Base-by-base conservation (phyloP, 2,797 vertebrate species). In the Adelosebastes latens region DNA sequence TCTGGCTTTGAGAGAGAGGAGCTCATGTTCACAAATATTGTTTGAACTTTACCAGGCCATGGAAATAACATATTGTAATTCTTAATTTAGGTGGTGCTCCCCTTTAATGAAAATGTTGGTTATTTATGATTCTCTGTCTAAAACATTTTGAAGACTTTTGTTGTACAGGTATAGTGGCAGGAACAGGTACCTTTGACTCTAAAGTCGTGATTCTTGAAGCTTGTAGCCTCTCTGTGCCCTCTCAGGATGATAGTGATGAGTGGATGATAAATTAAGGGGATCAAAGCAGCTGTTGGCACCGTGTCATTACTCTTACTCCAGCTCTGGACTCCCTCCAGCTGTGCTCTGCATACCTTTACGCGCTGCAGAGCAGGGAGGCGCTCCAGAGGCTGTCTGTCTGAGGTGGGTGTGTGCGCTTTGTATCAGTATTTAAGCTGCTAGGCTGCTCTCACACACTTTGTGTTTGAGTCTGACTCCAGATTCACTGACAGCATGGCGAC, bases 401-500 rank as follows among this genome's bases (percentile, higher is more conserved):
- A 49, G 66, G 83, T 84, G 87, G 87, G 88, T 84, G 91, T 88
- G 88, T 49, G 42, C 3, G 55, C 87, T 49, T 34, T 22, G n/a
- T 3, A 27, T 22, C 39, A 68, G 27, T 82, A 91, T 86, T 91
- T 90, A 91, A 93, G 25, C 62, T 55, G 14, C 24, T 14, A 42
- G 22, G 20, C 63, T n/a, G 10, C 70, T 77, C 62, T 3, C 31
- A 1, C 49, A n/a, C 22, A 31, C 7, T 60, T 29, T 53, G 31
- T 8, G 16, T 29, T n/a, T 31, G 6, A 14, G 13, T 24, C 67
- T 61, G 18, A 39, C 29, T 29, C 29, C 6, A 10, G 34, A 39
- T 55, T 31, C 42, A 27, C 22, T 22, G 75, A 58, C 70, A 78
- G 68, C 58, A 95, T 96, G 95, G 77, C 84, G n/a, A 77, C 77